These are phyloP conservation scores for Zoanthus solanderi DNA, from an alignment of 92 coral and sea anemone genomes.

Conservation along the genomic window DNA sequence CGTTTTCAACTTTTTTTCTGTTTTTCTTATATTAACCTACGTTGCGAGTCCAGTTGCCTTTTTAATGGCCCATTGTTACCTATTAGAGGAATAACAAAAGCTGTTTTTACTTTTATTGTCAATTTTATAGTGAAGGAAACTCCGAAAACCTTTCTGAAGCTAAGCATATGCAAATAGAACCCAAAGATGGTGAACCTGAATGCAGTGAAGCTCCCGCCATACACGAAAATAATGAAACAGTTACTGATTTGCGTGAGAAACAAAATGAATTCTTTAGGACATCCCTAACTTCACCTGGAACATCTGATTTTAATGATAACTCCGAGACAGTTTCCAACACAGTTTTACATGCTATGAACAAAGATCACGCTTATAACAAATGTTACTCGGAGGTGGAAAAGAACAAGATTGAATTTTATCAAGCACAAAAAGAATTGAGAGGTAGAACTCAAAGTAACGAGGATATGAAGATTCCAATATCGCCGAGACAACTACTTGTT, in stretches of 20 bases:
- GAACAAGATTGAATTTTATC: slow-evolving; percentile 5
- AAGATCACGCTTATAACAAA: neutral
- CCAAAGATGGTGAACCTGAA: neutral
- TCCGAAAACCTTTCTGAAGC: neutral
- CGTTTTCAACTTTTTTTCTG: neutral
- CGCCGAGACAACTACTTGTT: slow-evolving; percentile 39
- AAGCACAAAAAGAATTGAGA: neutral
- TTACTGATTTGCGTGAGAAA: neutral
- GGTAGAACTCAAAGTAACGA: neutral
- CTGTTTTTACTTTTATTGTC: neutral
- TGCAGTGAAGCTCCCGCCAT: neutral
- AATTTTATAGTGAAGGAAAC: neutral
- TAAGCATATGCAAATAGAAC: neutral
- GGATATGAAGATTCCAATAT: neutral
- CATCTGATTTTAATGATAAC: neutral
- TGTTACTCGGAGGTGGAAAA: neutral
- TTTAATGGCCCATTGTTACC: neutral
- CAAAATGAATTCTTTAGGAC: neutral
- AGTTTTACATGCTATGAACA: neutral
- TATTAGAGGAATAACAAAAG: too few relatives aligned
- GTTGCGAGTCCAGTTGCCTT: neutral
- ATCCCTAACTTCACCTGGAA: neutral
- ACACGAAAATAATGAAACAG: neutral
- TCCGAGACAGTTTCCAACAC: too few relatives aligned
- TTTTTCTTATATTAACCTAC: too few relatives aligned